Evolutionary conservation across 2,888 invertebrate species (phyloP).

Genomic region (Cremastobaeus sp.): DNA sequence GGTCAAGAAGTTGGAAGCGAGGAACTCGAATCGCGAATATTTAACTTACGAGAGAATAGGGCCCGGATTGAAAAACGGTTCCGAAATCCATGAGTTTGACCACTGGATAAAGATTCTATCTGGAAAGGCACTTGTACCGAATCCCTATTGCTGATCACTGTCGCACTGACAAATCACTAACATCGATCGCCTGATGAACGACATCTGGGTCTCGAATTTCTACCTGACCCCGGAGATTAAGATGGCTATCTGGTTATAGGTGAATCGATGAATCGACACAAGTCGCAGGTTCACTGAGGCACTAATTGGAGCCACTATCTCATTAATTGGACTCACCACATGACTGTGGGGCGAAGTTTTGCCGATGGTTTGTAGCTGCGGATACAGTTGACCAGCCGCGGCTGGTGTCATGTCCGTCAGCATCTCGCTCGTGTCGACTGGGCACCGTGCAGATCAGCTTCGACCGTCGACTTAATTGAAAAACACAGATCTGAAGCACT

Average conservation of each 20-base stretch:
- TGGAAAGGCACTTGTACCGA: no score
- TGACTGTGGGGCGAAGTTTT: constrained; percentile 76
- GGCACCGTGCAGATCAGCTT: constrained; percentile 6
- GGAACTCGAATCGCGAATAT: no score
- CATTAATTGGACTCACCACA: constrained; percentile 76
- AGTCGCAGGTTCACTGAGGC: constrained; percentile 17
- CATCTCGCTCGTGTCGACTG: constrained; percentile 67
- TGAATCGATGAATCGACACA: constrained; percentile 62
- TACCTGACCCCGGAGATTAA: constrained; percentile 68
- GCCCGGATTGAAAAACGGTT: no score
- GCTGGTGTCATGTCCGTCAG: constrained; percentile 79
- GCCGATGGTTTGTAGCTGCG: constrained; percentile 76
- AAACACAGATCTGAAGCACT: constrained; percentile 9
- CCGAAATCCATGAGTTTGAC: no score
- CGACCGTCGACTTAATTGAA: background rate
- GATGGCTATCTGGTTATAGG: constrained; percentile 66
- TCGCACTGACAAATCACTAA: constrained; percentile 14
- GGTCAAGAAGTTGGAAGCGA: no score
- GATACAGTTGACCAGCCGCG: constrained; percentile 78
- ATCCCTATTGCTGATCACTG: no score
- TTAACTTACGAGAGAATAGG: no score
- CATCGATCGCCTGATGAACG: constrained; percentile 63
- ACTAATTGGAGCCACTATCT: constrained; percentile 74
- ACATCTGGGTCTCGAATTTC: constrained; percentile 67
- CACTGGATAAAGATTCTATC: no score